Evolutionary conservation across 2,113 vertebrate species (phyloP), one percentile per base, ranked within the genome.

Genomic region (Xiphorhynchus elegans): DNA sequence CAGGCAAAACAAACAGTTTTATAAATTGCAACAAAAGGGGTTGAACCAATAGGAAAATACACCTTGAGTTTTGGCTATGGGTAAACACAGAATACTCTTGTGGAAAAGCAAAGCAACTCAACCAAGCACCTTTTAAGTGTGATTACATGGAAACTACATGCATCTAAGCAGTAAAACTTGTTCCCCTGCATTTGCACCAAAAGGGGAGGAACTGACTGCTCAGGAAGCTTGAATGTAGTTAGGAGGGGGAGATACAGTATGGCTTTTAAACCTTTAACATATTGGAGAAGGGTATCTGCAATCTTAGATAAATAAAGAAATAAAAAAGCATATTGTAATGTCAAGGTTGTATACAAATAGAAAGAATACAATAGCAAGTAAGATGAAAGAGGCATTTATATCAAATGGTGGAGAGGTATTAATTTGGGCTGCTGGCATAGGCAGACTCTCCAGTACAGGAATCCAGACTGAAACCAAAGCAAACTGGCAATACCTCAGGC

Each of bases 41-140:
- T 29, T 90, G 89, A 93, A 96, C 42, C 40, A 74, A 80, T 35
- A 89, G 66, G 62, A 95, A 94, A 90, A 91, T 3, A 29, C 63
- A 88, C 69, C 76, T 83, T 73, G 64, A 90, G 49, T 84, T 96
- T 74, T 83, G 90, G 84, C 78, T 62, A 33, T 62, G 63, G 64
- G 46, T 78, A 62, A 95, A 72, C 62, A 76, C 35, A 72, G 78
- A 93, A 92, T 9, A 31, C 9, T 50, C 69, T 18, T 19, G 28
- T 59, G 78, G 26, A 88, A 87, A 84, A 95, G 47, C 59, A 83
- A 79, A 63, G 63, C 28, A 82, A 68, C 31, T 72, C 40, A 87
- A 66, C n/a, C 62, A 91, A 87, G 37, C 70, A 70, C 19, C 42
- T 60, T 1, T 9, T 56, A 84, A 95, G 87, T 68, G 66, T n/a